Percentiles rank a stretch among this genome's conserved stretches.
phyloP scores from a whole-genome alignment of 2,113 vertebrate genomes.

The Myotis brandtii region DNA sequence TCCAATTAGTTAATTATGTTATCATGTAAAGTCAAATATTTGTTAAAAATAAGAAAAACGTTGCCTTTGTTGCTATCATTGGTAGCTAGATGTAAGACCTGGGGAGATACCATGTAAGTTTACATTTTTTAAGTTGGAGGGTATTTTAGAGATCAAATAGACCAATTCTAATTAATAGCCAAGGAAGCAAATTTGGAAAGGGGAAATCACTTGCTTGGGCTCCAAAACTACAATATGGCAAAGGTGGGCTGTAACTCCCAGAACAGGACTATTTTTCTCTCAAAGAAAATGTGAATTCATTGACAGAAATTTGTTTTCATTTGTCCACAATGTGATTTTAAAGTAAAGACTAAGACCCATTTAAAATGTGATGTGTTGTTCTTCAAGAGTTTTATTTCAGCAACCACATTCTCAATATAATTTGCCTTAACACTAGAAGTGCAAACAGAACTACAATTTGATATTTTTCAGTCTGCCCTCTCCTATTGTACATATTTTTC shows the following conservation, averaged over 20 bases:
- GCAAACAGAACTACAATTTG: slow-evolving; percentile 23
- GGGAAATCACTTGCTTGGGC: background rate
- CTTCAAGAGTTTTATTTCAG: slow-evolving; percentile 29
- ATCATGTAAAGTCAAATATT: background rate
- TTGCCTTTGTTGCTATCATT: background rate
- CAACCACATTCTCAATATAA: background rate
- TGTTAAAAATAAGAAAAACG: slow-evolving; percentile 4
- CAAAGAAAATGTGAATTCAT: background rate
- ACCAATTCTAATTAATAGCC: background rate
- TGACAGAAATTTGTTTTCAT: background rate
- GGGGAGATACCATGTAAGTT: background rate
- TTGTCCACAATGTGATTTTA: slow-evolving; percentile 22
- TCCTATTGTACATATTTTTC: background rate
- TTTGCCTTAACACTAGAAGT: background rate
- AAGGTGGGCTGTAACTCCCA: background rate
- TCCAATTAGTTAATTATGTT: background rate
- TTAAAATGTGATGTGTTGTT: background rate
- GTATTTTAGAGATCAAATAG: background rate
- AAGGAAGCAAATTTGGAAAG: background rate
- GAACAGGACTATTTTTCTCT: background rate
- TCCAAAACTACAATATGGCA: background rate
- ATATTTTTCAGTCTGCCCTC: background rate
- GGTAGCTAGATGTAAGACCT: background rate
- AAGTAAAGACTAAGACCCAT: background rate
- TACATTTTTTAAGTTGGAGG: background rate